These are phyloP conservation scores for Procavia capensis DNA, from an alignment of 2,113 vertebrate species.

Conservation along the genomic window DNA sequence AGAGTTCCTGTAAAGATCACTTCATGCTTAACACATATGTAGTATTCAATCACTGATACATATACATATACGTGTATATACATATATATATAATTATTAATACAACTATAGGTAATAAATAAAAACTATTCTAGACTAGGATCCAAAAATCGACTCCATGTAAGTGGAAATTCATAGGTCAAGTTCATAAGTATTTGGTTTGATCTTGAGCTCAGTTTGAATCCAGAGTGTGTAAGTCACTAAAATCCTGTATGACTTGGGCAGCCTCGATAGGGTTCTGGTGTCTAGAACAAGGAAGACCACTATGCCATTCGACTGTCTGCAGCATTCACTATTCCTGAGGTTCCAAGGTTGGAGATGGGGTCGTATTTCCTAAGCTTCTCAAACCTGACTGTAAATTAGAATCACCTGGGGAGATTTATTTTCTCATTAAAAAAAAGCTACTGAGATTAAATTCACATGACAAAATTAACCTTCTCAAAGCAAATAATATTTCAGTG, in stretches of 20 bases:
- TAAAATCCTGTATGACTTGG: background rate
- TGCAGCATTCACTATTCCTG: background rate
- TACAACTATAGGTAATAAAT: background rate
- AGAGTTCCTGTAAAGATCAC: background rate
- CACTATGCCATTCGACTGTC: background rate
- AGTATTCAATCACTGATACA: background rate
- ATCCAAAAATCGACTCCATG: background rate
- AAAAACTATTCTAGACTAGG: background rate
- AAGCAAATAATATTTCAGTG: background rate
- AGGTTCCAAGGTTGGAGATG: background rate
- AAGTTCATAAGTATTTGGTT: background rate
- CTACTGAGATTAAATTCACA: background rate
- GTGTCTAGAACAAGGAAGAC: background rate
- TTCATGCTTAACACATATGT: background rate
- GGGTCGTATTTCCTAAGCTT: background rate
- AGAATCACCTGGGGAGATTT: background rate
- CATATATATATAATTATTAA: background rate
- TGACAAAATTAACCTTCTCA: background rate
- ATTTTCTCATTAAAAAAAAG: background rate
- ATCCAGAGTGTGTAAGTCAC: background rate
- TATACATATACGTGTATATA: background rate
- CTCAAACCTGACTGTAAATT: background rate
- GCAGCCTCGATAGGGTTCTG: background rate
- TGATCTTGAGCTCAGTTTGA: background rate
- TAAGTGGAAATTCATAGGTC: background rate